Evolutionary conservation across 2,797 vertebrate species (phyloP).

Genomic region (Phrynocephalus vlangalii): DNA sequence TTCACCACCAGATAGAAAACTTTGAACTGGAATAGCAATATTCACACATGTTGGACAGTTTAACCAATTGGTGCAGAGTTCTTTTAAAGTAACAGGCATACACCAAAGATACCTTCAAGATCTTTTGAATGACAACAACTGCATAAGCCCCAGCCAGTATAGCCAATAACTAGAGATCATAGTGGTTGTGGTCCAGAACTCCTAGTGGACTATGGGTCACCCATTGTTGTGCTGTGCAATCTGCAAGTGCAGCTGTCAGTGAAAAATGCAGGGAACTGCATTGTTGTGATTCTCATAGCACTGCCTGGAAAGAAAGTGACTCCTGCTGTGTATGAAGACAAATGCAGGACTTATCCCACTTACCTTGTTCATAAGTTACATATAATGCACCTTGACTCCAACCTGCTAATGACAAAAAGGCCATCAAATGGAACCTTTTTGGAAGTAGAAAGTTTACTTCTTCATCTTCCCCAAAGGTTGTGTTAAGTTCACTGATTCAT

Average conservation of each 20-base stretch:
- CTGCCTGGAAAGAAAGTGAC: neutral
- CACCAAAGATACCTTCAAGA: neutral
- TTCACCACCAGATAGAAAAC: neutral
- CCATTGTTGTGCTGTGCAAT: neutral
- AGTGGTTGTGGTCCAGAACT: neutral
- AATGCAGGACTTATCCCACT: neutral
- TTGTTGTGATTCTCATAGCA: neutral
- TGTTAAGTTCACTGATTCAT: conserved; percentile 4
- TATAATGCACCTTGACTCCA: conserved; percentile 2
- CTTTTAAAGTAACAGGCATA: neutral
- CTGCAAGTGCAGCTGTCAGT: neutral
- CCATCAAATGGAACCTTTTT: neutral
- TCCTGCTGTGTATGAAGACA: neutral
- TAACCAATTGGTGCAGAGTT: too few species aligned
- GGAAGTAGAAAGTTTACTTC: neutral
- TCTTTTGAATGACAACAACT: neutral
- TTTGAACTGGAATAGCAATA: neutral
- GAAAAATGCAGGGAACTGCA: neutral
- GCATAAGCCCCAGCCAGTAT: neutral
- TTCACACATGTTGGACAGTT: neutral
- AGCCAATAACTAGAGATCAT: neutral
- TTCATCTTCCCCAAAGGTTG: neutral
- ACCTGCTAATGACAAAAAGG: conserved; percentile 10
- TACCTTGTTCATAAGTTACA: neutral
- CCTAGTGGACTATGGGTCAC: too few species aligned